Percentiles rank a stretch among this genome's conserved stretches.
Conservation (phyloP, 2,797 vertebrate genomes). For the Phataginus tricuspis region DNA sequence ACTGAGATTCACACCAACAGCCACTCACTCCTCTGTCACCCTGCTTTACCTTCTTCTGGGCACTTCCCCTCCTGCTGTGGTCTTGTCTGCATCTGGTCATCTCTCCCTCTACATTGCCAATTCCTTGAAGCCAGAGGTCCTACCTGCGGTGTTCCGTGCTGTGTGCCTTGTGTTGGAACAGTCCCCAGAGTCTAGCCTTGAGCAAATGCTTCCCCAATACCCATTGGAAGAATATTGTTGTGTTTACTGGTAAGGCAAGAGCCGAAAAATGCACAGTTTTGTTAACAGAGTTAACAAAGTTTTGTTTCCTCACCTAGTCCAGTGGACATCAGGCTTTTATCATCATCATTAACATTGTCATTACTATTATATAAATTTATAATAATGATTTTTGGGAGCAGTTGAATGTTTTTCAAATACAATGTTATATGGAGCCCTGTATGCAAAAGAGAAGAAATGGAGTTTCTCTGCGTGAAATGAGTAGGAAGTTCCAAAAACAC, state of each 20-base stretch:
- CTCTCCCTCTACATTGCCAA: background rate
- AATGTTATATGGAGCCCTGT: background rate
- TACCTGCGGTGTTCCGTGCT: background rate
- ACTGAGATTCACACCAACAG: fast-evolving
- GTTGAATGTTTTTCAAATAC: background rate
- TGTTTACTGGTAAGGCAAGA: background rate
- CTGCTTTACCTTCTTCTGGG: fast-evolving
- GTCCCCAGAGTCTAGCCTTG: background rate
- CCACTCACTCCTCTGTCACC: background rate
- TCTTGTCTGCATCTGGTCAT: background rate
- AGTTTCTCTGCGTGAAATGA: background rate
- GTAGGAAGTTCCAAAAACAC: background rate
- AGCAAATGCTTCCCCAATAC: background rate
- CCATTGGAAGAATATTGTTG: background rate
- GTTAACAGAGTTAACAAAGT: background rate
- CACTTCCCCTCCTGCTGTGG: fast-evolving
- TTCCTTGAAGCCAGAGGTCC: background rate
- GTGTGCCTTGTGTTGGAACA: background rate
- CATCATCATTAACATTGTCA: no score
- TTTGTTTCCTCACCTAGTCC: background rate
- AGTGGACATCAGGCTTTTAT: no score
- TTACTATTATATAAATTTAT: background rate
- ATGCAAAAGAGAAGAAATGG: background rate
- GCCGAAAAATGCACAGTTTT: background rate
- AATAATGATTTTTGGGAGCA: background rate